These are phyloP conservation scores for Ooceraea biroi DNA, from an alignment of 1,140 invertebrate genomes.

Conservation along the genomic window DNA sequence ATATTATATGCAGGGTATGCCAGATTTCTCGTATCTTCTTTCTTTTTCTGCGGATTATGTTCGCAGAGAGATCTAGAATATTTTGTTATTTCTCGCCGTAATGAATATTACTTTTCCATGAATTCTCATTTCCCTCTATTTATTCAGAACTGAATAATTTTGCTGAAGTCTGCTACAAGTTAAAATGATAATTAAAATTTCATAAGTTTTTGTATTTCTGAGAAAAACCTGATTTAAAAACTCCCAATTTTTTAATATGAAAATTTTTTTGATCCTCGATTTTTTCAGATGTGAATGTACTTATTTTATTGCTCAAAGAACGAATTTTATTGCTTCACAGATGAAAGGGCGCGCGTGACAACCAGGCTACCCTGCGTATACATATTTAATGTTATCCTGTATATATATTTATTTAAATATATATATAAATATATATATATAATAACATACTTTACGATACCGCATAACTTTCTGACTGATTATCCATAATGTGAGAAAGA, in stretches of 20 bases:
- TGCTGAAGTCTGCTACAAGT: not conserved
- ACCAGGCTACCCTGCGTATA: conserved; percentile 63
- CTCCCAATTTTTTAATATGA: not conserved
- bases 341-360: not conserved
- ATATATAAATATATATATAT: conserved; percentile 82
- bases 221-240: too few relatives aligned
- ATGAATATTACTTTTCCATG: too few relatives aligned
- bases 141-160: too few relatives aligned
- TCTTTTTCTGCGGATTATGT: not conserved
- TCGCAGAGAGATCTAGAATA: too few relatives aligned
- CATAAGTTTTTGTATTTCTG: too few relatives aligned
- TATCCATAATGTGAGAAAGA: conserved; percentile 80
- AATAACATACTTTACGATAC: conserved; percentile 78
- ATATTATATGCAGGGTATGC: conserved; percentile 46
- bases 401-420: conserved; percentile 78
- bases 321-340: too few relatives aligned
- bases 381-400: conserved; percentile 75
- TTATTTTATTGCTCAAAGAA: not conserved
- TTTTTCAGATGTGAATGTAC: not conserved
- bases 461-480: conserved; percentile 85
- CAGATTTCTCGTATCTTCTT: not conserved
- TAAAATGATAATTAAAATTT: not conserved
- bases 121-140: not conserved
- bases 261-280: not conserved
- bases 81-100: too few relatives aligned